Evolutionary conservation across 2,797 vertebrate species (phyloP), one percentile per base, ranked within the genome.

Genomic region (Antrozous pallidus): DNA sequence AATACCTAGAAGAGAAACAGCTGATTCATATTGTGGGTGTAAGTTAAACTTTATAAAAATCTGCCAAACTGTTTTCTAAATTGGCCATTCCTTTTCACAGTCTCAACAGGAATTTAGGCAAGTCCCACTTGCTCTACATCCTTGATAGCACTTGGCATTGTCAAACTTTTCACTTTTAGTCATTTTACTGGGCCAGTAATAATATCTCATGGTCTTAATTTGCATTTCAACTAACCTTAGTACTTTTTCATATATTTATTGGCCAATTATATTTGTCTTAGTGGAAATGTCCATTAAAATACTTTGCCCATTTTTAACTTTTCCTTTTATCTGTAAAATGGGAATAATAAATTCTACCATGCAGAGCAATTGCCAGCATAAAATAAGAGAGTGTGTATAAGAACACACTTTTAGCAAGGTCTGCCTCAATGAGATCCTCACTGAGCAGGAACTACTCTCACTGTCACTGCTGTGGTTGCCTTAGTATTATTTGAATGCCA

Each of bases 281-380:
- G 42, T 11, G 26, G 16, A 96, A 73, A 31, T 86, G 11, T 77
- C 33, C 63, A 22, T 49, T 79, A 89, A 95, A 87, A 69, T 74
- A 51, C 36, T 84, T 92, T 84, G 18, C 20, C 11, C 26, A 51
- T 83, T 89, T 81, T 58, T 24, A 63, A 74, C 61, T 49, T 91
- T 83, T 49, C 79, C 58, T 79, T 79, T 90, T 38, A 89, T 92
- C 70, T 94, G 67, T 90, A 88, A 96, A 96, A 88, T 95, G 92
- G 92, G 56, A 11, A 63, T 54, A 67, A 47, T 83, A 63, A 93
- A 73, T 49, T 6, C 17, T 58, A 18, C 31, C 54, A n/a, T 78
- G 17, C 3, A 54, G 49, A 28, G n/a, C 8, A 81, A 65, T 51
- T 45, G 6, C 61, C 70, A 70, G 49, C 45, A 71, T 28, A 42